These are phyloP conservation scores for Lasius platythorax DNA, from an alignment of 2,888 invertebrate species.

Conservation along the genomic window DNA sequence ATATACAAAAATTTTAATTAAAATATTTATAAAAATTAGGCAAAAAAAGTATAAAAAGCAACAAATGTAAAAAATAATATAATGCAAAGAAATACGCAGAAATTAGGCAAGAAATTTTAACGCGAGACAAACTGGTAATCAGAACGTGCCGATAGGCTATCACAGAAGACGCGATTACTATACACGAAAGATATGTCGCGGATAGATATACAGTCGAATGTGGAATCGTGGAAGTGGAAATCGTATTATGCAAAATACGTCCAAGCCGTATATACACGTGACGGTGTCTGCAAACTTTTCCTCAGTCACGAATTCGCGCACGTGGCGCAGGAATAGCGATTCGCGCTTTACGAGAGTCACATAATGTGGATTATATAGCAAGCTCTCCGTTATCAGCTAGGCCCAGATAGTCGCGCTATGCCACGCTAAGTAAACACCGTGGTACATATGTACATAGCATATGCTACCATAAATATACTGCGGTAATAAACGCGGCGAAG, in stretches of 20 bases:
- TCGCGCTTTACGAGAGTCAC: slow-evolving; percentile 7
- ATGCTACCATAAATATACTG: background rate
- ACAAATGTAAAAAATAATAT: background rate
- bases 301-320: slow-evolving; percentile 5
- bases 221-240: background rate
- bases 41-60: background rate
- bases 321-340: background rate
- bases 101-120: background rate
- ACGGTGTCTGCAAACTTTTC: slow-evolving; percentile 11
- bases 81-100: background rate
- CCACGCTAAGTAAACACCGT: background rate
- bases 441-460: background rate
- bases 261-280: slow-evolving; percentile 20
- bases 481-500: background rate
- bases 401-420: slow-evolving; percentile 5
- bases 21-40: background rate
- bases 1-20: background rate
- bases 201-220: background rate
- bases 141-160: slow-evolving; percentile 4
- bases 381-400: slow-evolving; percentile 22
- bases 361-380: slow-evolving; percentile 15
- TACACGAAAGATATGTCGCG: background rate
- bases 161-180: background rate
- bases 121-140: background rate
- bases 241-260: slow-evolving; percentile 45